These are phyloP conservation scores for Acrocephalus kingi DNA, from an alignment of 2,113 vertebrate species.

Conservation along the genomic window DNA sequence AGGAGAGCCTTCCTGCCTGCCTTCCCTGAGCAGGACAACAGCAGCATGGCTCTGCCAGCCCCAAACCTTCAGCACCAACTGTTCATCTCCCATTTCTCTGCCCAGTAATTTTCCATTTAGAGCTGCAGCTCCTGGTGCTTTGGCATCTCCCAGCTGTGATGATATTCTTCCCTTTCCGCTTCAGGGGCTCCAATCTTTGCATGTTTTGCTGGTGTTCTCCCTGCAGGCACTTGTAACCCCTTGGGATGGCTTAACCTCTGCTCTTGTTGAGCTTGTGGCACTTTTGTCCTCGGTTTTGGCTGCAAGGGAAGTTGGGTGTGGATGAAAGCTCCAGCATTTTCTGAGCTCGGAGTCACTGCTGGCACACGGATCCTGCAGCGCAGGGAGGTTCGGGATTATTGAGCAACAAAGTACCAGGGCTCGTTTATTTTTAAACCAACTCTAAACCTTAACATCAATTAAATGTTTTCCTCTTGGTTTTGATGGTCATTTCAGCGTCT, in stretches of 20 bases:
- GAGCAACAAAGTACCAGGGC: background rate
- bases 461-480: background rate
- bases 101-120: background rate
- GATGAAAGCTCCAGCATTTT: background rate
- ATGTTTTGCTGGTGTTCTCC: background rate
- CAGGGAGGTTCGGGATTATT: background rate
- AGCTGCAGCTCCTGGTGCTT: background rate
- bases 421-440: background rate
- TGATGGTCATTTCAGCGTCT: background rate
- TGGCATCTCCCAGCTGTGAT: rapidly evolving
- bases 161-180: rapidly evolving
- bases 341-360: background rate
- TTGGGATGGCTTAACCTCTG: rapidly evolving
- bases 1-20: background rate
- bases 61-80: background rate
- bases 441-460: background rate
- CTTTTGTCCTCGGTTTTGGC: background rate
- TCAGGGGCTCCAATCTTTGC: rapidly evolving
- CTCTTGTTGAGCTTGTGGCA: background rate
- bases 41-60: background rate
- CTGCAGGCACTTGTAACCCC: background rate
- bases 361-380: background rate
- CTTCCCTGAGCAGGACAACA: rapidly evolving
- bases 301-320: background rate
- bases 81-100: rapidly evolving